These are phyloP conservation scores for Melitaea athalia DNA, from an alignment of 2,888 invertebrate genomes.

Conservation along the genomic window DNA sequence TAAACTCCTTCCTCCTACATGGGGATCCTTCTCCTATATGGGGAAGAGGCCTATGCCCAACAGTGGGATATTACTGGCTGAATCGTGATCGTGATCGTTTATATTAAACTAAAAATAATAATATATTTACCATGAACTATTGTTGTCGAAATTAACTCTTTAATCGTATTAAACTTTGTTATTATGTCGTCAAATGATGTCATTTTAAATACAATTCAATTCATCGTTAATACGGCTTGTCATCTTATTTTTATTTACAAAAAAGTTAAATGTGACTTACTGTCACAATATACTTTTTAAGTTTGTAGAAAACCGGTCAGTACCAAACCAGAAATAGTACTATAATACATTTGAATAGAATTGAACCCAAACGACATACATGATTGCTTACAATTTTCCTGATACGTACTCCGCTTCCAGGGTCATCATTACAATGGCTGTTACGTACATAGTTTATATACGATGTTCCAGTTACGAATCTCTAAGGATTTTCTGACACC, in stretches of 20 bases:
- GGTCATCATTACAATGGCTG: conserved; percentile 63
- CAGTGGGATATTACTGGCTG: no score
- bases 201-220: conserved; percentile 30
- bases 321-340: conserved; percentile 6
- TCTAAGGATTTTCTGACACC: conserved; percentile 49
- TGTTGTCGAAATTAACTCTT: conserved; percentile 65
- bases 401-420: conserved; percentile 45
- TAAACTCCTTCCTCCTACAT: no score
- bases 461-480: conserved; percentile 62
- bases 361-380: conserved; percentile 26
- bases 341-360: conserved; percentile 22
- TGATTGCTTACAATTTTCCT: conserved; percentile 36
- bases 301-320: background rate
- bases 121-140: conserved; percentile 57
- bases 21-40: no score
- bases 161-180: conserved; percentile 61
- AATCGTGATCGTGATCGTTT: no score
- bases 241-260: background rate
- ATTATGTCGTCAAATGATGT: conserved; percentile 60
- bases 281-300: background rate
- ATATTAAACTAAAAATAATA: background rate
- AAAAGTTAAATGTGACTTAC: background rate
- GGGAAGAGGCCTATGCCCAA: no score
- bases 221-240: no score
- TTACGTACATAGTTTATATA: conserved; percentile 51